phyloP scores from a whole-genome alignment of 2,113 vertebrate genomes.

The Platichthys stellatus region DNA sequence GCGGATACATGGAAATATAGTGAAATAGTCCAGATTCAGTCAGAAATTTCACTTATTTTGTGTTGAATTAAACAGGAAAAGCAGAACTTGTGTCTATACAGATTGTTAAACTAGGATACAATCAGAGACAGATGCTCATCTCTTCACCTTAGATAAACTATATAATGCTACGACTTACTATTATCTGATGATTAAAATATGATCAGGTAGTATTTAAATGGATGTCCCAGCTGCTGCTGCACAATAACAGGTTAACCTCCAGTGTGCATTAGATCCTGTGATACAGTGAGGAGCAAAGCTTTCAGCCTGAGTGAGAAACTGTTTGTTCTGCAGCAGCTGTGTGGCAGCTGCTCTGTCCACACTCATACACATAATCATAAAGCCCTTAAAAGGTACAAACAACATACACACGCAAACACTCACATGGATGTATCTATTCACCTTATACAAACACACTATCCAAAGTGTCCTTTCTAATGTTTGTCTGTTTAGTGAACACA shows the following conservation, averaged over 20 bases:
- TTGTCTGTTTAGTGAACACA: constrained; percentile 14
- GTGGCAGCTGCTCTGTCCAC: constrained; percentile 42
- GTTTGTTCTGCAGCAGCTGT: constrained; percentile 69
- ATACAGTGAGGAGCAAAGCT: constrained; percentile 3
- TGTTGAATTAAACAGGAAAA: too few relatives aligned
- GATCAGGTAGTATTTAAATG: neutral
- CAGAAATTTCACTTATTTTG: neutral
- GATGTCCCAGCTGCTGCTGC: neutral
- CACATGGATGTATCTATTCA: neutral
- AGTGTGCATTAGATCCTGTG: constrained; percentile 21
- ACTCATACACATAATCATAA: constrained; percentile 36
- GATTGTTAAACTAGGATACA: neutral
- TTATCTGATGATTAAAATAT: neutral
- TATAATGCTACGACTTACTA: neutral
- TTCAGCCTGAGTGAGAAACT: constrained; percentile 28
- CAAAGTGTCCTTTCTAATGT: neutral
- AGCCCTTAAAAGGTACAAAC: constrained; percentile 16
- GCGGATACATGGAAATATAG: neutral
- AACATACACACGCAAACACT: constrained; percentile 17
- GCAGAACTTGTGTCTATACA: too few relatives aligned
- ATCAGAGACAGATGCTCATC: neutral
- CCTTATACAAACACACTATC: constrained; percentile 7
- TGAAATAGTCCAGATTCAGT: neutral
- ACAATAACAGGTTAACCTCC: neutral
- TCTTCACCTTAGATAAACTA: neutral